Conservation (phyloP, 1,140 invertebrate genomes). For the Lethrus apterus region DNA sequence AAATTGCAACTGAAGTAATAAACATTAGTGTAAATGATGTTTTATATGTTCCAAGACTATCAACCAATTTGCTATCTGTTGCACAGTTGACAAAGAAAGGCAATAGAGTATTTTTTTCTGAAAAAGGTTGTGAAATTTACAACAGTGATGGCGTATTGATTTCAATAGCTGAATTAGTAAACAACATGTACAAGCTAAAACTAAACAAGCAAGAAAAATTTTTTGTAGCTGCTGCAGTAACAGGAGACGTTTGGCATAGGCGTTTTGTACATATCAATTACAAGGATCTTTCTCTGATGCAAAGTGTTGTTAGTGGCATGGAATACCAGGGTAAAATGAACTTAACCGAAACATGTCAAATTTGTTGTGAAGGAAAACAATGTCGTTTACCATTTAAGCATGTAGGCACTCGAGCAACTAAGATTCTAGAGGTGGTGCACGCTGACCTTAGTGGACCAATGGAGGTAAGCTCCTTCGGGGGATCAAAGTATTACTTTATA, state of each 20-base stretch:
- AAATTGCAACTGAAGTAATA: too few species aligned
- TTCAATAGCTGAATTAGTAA: constrained; percentile 19
- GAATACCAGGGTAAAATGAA: background rate
- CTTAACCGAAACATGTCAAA: constrained; percentile 5
- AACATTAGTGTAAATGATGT: constrained; percentile 17
- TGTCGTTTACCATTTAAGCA: background rate
- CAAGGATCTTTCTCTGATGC: constrained; percentile 15
- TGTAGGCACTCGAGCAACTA: constrained; percentile 1
- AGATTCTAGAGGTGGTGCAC: constrained; percentile 25
- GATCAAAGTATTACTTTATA: constrained; percentile 26
- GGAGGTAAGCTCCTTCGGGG: constrained; percentile 31
- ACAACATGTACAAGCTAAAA: constrained; percentile 29
- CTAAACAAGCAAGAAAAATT: constrained; percentile 4
- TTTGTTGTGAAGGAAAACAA: constrained; percentile 12
- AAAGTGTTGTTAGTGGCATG: constrained; percentile 14
- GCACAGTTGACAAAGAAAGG: constrained; percentile 29
- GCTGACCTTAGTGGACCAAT: constrained; percentile 40
- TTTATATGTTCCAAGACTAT: constrained; percentile 27
- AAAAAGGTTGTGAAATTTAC: constrained; percentile 22
- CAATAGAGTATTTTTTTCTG: constrained; percentile 24
- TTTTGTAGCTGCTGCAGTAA: constrained; percentile 20
- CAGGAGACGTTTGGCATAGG: constrained; percentile 17
- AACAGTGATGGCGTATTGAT: constrained; percentile 16
- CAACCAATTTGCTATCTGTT: constrained; percentile 29
- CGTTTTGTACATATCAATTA: constrained; percentile 18